These are phyloP conservation scores for Bombus balteatus DNA, from an alignment of 1,140 invertebrate genomes.

Conservation along the genomic window DNA sequence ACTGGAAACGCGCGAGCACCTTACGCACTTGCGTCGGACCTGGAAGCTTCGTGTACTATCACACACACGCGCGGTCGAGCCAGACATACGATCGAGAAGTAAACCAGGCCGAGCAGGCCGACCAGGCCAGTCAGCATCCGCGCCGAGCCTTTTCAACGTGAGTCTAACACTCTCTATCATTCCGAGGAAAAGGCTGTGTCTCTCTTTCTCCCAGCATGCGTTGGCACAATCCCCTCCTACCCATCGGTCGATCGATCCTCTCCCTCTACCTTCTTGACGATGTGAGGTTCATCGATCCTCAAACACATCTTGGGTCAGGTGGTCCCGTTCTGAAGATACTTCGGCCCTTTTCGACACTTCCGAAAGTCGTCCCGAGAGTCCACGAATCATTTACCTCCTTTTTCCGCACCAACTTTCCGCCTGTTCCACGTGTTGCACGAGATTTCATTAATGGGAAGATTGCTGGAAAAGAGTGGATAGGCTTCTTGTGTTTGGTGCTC, in stretches of 20 bases:
- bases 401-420: background rate
- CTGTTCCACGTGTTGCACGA: background rate
- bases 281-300: conserved; percentile 51
- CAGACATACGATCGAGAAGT: conserved; percentile 71
- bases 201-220: conserved; percentile 18
- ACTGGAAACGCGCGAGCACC: conserved; percentile 67
- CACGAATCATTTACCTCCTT: conserved; percentile 31
- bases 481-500: fast-evolving
- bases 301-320: conserved; percentile 34
- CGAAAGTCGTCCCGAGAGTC: conserved; percentile 33
- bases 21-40: conserved; percentile 70
- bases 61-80: conserved; percentile 36
- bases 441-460: background rate
- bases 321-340: conserved; percentile 50
- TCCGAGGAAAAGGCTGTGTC: conserved; percentile 70
- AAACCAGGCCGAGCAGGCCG: conserved; percentile 81
- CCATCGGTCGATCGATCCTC: conserved; percentile 34
- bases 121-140: conserved; percentile 79
- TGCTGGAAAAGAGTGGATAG: background rate
- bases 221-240: background rate
- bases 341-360: conserved; percentile 38
- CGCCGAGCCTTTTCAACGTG: conserved; percentile 68
- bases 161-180: conserved; percentile 80
- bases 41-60: conserved; percentile 26
- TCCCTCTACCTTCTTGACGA: background rate